These are phyloP conservation scores for Drosophila vallismaia DNA, from an alignment of 2,888 invertebrate species.

Conservation along the genomic window DNA sequence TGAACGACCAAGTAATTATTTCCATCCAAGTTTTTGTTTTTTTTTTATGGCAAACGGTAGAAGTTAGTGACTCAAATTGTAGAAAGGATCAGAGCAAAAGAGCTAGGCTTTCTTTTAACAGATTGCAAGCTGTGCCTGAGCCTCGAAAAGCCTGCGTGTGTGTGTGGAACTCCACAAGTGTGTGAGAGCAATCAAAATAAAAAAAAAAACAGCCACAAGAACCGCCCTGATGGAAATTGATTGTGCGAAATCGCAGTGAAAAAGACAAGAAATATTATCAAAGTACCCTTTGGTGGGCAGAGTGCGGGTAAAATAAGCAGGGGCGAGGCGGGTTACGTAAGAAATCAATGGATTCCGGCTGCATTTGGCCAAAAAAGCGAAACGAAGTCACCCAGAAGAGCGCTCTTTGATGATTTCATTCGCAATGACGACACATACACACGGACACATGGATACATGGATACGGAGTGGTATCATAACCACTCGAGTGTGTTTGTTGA, in stretches of 20 bases:
- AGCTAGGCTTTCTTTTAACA: background rate
- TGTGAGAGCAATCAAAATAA: conserved; percentile 74
- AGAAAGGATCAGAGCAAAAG: background rate
- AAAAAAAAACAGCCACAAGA: conserved; percentile 24
- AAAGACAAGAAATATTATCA: conserved; percentile 44
- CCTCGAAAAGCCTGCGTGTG: background rate
- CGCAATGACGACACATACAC: conserved; percentile 66
- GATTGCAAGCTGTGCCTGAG: conserved; percentile 5
- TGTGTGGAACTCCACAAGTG: conserved; percentile 69
- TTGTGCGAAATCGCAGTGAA: conserved; percentile 64
- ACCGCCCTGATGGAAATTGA: conserved; percentile 82
- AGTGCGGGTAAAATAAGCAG: conserved; percentile 68
- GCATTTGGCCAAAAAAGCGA: conserved; percentile 54
- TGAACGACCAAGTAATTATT: conserved; percentile 20
- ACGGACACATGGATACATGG: conserved; percentile 10
- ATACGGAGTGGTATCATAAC: conserved; percentile 4
- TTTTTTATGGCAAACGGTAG: background rate
- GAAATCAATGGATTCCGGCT: conserved; percentile 57
- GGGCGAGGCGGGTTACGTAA: conserved; percentile 72
- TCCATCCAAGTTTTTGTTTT: conserved; percentile 5
- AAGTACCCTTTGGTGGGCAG: conserved; percentile 52
- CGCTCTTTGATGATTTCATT: conserved; percentile 75
- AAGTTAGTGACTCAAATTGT: conserved; percentile 4
- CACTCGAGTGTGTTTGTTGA: conserved; percentile 38
- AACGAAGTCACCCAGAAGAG: conserved; percentile 14